Evolutionary conservation across 2,113 vertebrate species (phyloP).

Genomic region (Fregata magnificens): DNA sequence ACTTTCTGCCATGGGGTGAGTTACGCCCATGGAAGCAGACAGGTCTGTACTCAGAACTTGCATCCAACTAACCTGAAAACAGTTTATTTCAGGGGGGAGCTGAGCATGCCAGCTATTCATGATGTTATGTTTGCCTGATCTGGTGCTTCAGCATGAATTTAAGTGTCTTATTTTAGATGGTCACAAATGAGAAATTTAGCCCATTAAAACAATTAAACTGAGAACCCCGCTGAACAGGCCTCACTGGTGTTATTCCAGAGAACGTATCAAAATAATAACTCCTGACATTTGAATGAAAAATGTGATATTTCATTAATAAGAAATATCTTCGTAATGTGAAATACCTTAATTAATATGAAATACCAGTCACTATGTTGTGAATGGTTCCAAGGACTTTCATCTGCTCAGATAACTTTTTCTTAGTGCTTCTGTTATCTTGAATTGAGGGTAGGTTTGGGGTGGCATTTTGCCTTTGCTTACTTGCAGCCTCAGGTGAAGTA

Average conservation of each 20-base stretch:
- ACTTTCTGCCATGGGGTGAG: background rate
- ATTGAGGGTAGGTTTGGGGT: background rate
- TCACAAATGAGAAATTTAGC: background rate
- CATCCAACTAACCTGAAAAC: background rate
- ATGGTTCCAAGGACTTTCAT: background rate
- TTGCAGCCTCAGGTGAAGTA: background rate
- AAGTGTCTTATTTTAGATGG: background rate
- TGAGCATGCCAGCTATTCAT: background rate
- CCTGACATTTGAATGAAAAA: background rate
- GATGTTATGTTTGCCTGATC: background rate
- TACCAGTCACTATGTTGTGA: background rate
- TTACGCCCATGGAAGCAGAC: background rate
- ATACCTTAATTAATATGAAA: background rate
- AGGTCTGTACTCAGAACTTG: background rate
- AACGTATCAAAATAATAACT: background rate
- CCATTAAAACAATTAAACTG: background rate
- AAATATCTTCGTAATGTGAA: background rate
- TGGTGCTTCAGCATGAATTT: background rate
- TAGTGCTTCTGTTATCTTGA: background rate
- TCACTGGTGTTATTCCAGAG: background rate
- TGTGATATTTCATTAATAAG: background rate
- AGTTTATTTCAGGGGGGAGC: background rate
- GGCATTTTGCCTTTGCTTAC: background rate
- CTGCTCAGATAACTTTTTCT: background rate
- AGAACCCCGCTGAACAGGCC: background rate